These are phyloP conservation scores for Tautogolabrus adspersus DNA, from an alignment of 2,113 vertebrate genomes.

Conservation along the genomic window DNA sequence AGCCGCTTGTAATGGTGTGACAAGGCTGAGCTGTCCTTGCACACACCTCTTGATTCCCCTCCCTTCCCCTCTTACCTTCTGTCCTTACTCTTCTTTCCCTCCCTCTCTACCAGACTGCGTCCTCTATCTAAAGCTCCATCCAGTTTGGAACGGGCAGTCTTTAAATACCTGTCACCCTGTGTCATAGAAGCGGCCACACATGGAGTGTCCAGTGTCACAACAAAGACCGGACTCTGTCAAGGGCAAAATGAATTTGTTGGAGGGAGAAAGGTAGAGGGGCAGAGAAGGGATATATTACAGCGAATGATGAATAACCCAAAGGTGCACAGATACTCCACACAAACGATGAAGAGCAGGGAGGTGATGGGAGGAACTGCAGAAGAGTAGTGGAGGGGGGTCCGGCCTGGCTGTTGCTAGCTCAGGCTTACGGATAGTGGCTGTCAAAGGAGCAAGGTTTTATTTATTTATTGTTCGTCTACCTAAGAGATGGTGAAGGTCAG, in stretches of 20 bases:
- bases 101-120: constrained; percentile 46
- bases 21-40: constrained; percentile 87
- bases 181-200: constrained; percentile 79
- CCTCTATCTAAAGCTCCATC: constrained; percentile 79
- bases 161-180: constrained; percentile 80
- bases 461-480: constrained; percentile 86
- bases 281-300: constrained; percentile 72
- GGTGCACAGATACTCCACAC: constrained; percentile 78
- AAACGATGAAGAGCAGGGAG: constrained; percentile 64
- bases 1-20: constrained; percentile 79
- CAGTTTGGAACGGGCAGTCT: constrained; percentile 74
- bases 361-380: constrained; percentile 56
- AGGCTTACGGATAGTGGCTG: constrained; percentile 77
- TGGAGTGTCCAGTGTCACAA: constrained; percentile 77
- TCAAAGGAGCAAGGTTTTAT: constrained; percentile 82
- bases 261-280: constrained; percentile 51
- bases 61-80: constrained; percentile 35
- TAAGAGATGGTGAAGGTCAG: constrained; percentile 87
- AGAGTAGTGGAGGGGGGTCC: constrained; percentile 60
- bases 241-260: constrained; percentile 82
- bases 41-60: constrained; percentile 78
- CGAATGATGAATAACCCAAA: constrained; percentile 82
- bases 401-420: constrained; percentile 59
- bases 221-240: constrained; percentile 77
- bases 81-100: constrained; percentile 40